These are phyloP conservation scores for Danio choprae DNA, from an alignment of 2,797 vertebrate genomes.

Conservation along the genomic window DNA sequence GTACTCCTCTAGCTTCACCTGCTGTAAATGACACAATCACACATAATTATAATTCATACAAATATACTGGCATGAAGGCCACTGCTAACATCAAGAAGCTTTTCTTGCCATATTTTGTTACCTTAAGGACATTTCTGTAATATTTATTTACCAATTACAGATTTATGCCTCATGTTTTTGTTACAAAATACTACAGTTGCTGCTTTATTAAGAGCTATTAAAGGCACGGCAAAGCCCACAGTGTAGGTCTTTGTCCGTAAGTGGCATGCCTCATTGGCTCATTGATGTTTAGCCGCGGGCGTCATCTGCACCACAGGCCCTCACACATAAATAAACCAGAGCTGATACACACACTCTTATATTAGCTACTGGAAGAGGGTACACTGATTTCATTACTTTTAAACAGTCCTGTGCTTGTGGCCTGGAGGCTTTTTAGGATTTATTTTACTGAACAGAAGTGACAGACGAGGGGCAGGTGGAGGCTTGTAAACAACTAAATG, in stretches of 20 bases:
- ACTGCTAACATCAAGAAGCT: no score
- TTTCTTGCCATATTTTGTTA: neutral
- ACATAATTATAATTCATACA: neutral
- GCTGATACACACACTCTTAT: slow-evolving; percentile 40
- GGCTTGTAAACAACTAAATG: slow-evolving; percentile 6
- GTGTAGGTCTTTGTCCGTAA: slow-evolving; percentile 19
- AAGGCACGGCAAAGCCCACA: slow-evolving; percentile 14
- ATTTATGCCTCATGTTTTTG: neutral
- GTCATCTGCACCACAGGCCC: slow-evolving; percentile 26
- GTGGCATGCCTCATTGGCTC: slow-evolving; percentile 37
- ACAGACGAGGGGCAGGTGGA: slow-evolving; percentile 43
- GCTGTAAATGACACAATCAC: slow-evolving; percentile 75
- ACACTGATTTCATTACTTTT: slow-evolving; percentile 45
- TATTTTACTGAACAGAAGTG: slow-evolving; percentile 50
- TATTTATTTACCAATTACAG: neutral
- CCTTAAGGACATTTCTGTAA: neutral
- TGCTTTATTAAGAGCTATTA: slow-evolving; percentile 25
- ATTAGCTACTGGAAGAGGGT: slow-evolving; percentile 27
- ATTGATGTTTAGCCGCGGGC: slow-evolving; percentile 25
- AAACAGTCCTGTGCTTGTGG: slow-evolving; percentile 34
- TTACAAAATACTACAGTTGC: neutral
- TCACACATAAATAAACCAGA: slow-evolving; percentile 51
- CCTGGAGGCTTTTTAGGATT: slow-evolving; percentile 56
- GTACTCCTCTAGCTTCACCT: slow-evolving; percentile 94
- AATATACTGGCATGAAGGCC: neutral